A percentile compares a stretch with the other conserved stretches of the same genome.
Evolutionary conservation across 2,797 vertebrate species (phyloP).

Genomic region (Columba guinea): DNA sequence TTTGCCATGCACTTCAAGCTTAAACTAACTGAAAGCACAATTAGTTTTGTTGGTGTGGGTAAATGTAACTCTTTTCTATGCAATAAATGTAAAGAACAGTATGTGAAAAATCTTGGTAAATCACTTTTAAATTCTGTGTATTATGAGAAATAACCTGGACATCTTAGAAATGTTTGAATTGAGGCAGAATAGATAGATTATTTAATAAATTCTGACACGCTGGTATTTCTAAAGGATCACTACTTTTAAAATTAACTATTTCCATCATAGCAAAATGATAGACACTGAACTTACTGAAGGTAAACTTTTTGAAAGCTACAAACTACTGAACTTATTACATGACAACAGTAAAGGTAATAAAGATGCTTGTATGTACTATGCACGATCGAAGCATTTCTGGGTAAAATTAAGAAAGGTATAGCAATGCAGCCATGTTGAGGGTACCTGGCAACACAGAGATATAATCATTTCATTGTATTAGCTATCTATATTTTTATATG

Average conservation of each 20-base stretch:
- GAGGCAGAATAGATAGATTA: not conserved
- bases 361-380: not conserved
- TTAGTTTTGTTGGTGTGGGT: conserved; percentile 21
- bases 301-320: not conserved
- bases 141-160: conserved; percentile 1
- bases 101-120: conserved; percentile 14
- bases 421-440: not conserved
- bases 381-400: not conserved
- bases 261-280: conserved; percentile 2
- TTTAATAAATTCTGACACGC: not conserved
- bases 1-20: conserved; percentile 31
- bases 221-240: not conserved
- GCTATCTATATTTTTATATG: not conserved
- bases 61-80: conserved; percentile 36
- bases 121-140: conserved; percentile 24
- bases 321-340: not conserved
- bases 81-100: not conserved
- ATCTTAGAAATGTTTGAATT: conserved; percentile 22
- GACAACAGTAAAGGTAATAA: not conserved
- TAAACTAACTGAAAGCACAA: conserved; percentile 21
- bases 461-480: not conserved
- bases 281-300: not conserved
- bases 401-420: not conserved
- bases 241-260: conserved; percentile 38
- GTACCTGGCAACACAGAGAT: not conserved